Evolutionary conservation across 1,140 invertebrate genomes (phyloP).

Genomic region (Chironomus tepperi): DNA sequence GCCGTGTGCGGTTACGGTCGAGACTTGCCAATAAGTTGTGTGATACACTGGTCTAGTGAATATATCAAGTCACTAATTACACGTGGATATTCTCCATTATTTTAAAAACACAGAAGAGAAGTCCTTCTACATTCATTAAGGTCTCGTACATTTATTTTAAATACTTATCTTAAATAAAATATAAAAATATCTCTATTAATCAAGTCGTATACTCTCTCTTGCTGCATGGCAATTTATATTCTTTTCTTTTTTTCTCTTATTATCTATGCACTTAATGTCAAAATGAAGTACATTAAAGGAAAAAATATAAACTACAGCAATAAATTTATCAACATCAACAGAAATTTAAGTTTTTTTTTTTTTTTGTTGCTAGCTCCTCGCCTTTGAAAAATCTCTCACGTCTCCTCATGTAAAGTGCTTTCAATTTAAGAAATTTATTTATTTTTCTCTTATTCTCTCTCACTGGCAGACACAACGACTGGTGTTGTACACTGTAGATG

Average conservation of each 20-base stretch:
- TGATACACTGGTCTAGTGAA: too few relatives aligned
- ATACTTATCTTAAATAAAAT: too few relatives aligned
- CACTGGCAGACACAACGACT: not conserved
- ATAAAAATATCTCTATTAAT: too few relatives aligned
- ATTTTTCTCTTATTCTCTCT: not conserved
- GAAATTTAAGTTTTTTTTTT: not conserved
- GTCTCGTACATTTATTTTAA: too few relatives aligned
- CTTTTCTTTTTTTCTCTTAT: not conserved
- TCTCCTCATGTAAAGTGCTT: not conserved
- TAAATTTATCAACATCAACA: not conserved
- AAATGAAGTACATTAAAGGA: not conserved
- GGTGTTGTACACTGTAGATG: not conserved
- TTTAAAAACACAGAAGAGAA: too few relatives aligned
- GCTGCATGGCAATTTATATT: not conserved
- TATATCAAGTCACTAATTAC: too few relatives aligned
- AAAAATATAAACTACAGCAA: not conserved
- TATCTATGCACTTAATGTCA: not conserved
- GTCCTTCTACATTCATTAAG: too few relatives aligned
- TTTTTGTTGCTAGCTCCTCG: not conserved
- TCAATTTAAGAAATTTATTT: slow-evolving; percentile 9
- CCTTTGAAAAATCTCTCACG: not conserved
- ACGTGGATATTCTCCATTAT: too few relatives aligned
- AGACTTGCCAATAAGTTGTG: too few relatives aligned
- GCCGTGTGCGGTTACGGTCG: too few relatives aligned
- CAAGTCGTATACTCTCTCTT: not conserved